Evolutionary conservation across 2,888 invertebrate species (phyloP).

Genomic region (Athrips mouffetella): DNA sequence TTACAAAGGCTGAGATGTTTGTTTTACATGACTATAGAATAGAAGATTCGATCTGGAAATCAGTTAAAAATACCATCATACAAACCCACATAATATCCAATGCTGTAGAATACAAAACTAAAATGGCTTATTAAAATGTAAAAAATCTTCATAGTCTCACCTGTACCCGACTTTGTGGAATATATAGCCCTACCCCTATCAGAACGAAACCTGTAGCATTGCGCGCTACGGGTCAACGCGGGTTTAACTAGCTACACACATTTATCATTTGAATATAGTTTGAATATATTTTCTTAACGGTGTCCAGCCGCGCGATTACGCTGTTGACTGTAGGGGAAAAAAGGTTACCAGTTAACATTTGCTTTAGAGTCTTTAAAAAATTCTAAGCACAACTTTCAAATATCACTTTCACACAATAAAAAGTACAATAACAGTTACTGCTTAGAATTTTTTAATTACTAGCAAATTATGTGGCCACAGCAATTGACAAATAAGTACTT

Average conservation of each 20-base stretch:
- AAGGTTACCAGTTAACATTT: slow-evolving; percentile 71
- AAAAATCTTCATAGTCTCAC: slow-evolving; percentile 76
- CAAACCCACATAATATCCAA: slow-evolving; percentile 3
- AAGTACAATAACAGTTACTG: slow-evolving; percentile 31
- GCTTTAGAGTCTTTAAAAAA: slow-evolving; percentile 62
- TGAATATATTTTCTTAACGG: slow-evolving; percentile 63
- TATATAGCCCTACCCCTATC: slow-evolving; percentile 73
- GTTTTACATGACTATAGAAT: background rate
- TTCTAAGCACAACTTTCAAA: slow-evolving; percentile 56
- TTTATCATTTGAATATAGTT: slow-evolving; percentile 63
- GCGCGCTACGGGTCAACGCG: slow-evolving; percentile 79
- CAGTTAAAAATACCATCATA: slow-evolving; percentile 1
- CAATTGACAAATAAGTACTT: too few species aligned
- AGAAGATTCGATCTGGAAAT: slow-evolving; percentile 7
- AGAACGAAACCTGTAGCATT: slow-evolving; percentile 78
- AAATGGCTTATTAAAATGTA: slow-evolving; percentile 64
- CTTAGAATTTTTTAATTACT: slow-evolving; percentile 68
- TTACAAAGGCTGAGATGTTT: background rate
- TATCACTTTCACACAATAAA: background rate
- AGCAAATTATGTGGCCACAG: slow-evolving; percentile 56
- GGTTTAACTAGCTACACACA: slow-evolving; percentile 73
- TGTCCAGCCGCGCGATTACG: slow-evolving; percentile 72
- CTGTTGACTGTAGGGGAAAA: slow-evolving; percentile 79
- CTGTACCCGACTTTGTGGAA: slow-evolving; percentile 72
- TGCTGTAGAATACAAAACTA: slow-evolving; percentile 48